These are phyloP conservation scores for Pedetes capensis DNA, from an alignment of 2,113 vertebrate genomes.

Conservation along the genomic window DNA sequence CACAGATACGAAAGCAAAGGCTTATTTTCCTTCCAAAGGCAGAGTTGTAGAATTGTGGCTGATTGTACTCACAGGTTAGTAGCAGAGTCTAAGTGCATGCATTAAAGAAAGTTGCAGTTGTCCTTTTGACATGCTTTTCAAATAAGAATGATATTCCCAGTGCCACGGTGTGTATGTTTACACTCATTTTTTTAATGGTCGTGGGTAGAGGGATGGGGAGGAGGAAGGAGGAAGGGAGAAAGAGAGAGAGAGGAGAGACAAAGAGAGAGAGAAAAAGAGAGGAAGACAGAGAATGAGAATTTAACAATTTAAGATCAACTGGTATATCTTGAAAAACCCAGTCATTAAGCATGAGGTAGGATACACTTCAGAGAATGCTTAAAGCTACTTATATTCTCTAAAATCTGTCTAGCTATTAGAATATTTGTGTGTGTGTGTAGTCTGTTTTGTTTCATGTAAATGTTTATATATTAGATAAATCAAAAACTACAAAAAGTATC, in stretches of 20 bases:
- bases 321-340: neutral
- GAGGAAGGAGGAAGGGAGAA: fast-evolving
- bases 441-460: neutral
- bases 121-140: neutral
- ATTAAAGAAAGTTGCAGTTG: neutral
- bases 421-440: neutral
- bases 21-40: neutral
- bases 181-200: neutral
- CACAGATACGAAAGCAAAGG: neutral
- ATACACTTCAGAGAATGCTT: neutral
- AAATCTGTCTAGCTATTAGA: neutral
- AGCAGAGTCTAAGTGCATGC: neutral
- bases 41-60: neutral
- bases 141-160: neutral
- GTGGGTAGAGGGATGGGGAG: neutral
- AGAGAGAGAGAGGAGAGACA: fast-evolving
- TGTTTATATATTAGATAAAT: neutral
- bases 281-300: neutral
- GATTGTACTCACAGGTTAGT: neutral
- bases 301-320: neutral
- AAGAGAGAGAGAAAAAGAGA: neutral
- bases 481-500: neutral
- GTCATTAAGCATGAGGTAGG: neutral
- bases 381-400: neutral
- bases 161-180: neutral